phyloP scores from a whole-genome alignment of 23 tunicate species.

The Trididemnum clinides region DNA sequence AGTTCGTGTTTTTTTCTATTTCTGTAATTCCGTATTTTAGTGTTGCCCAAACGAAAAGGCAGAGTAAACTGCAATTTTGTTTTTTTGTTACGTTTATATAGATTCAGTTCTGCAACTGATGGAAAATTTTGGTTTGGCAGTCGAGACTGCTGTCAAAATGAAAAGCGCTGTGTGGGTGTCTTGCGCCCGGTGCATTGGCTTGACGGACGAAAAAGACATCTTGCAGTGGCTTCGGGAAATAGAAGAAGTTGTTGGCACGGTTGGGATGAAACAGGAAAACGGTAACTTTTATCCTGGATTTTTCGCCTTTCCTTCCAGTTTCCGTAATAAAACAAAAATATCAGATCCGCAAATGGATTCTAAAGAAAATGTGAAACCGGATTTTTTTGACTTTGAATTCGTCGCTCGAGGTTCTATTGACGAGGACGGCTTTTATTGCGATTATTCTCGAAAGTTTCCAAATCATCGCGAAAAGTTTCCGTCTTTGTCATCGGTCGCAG shows the following conservation, averaged over 20 bases:
- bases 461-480: not conserved
- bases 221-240: not conserved
- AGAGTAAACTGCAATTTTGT: no score
- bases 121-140: not conserved
- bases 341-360: no score
- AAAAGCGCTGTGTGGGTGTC: not conserved
- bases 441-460: not conserved
- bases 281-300: constrained; percentile 57
- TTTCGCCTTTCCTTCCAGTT: constrained; percentile 6
- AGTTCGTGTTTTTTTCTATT: no score
- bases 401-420: constrained; percentile 27
- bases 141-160: not conserved
- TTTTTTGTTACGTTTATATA: not conserved
- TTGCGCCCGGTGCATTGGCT: not conserved
- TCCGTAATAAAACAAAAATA: not conserved
- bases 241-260: not conserved
- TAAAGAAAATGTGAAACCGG: not conserved
- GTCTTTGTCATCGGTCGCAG: not conserved
- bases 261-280: constrained; percentile 34
- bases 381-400: constrained; percentile 8
- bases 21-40: no score
- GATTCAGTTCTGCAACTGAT: not conserved
- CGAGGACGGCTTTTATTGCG: constrained; percentile 23
- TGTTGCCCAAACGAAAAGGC: no score
- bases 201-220: not conserved